Evolutionary conservation across 2,113 vertebrate genomes (phyloP).

Genomic region (Motacilla tschutschensis): DNA sequence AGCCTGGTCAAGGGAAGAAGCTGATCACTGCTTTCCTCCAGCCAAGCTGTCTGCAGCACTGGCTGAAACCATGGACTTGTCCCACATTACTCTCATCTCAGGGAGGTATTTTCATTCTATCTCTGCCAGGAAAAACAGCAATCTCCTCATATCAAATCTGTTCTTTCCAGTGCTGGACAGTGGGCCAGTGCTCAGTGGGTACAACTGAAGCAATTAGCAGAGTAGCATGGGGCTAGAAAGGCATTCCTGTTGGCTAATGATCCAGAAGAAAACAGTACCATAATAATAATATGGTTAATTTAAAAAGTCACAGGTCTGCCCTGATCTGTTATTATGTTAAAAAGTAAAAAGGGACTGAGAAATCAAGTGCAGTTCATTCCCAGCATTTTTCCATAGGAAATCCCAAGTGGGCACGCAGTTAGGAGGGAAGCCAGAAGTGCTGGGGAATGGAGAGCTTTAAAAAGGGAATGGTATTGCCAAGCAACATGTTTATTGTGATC

Average conservation of each 20-base stretch:
- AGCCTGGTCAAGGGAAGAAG: not conserved
- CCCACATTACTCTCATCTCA: not conserved
- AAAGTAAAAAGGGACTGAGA: not conserved
- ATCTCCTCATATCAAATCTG: not conserved
- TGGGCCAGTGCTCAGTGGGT: not conserved
- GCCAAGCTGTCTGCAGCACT: not conserved
- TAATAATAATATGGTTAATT: not conserved
- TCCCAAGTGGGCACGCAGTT: not conserved
- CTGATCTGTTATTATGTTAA: not conserved
- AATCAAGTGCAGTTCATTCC: not conserved
- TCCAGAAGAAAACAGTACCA: not conserved
- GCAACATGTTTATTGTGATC: not conserved
- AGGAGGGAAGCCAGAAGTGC: not conserved
- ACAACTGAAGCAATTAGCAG: not conserved
- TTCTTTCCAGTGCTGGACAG: not conserved
- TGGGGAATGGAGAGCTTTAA: not conserved
- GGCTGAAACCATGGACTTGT: fast-evolving
- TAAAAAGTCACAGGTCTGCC: not conserved
- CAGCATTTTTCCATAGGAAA: not conserved
- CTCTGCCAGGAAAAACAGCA: not conserved
- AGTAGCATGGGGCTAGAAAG: not conserved
- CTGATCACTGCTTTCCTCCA: not conserved
- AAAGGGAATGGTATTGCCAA: not conserved
- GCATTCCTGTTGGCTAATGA: not conserved
- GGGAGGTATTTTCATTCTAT: not conserved